A percentile compares a stretch with the other conserved stretches of the same genome.
These are phyloP conservation scores for Gallinago stenura DNA, from an alignment of 2,797 vertebrate species.

Conservation along the genomic window DNA sequence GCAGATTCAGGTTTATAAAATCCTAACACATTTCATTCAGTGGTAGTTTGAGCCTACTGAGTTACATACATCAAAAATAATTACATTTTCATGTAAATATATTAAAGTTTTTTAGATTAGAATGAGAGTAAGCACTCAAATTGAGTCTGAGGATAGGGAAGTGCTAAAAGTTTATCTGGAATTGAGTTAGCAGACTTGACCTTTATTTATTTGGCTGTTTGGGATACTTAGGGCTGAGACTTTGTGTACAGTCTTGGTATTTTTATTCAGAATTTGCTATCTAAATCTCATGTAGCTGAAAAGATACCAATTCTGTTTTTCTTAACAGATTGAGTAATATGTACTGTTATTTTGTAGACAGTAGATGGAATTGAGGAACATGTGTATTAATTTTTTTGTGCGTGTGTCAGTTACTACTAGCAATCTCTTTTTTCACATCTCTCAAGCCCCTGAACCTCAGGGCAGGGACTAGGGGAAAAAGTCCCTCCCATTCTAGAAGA, in stretches of 20 bases:
- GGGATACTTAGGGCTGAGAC: background rate
- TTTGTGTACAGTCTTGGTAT: background rate
- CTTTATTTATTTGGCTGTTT: background rate
- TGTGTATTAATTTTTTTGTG: background rate
- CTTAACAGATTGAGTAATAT: background rate
- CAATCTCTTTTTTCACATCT: background rate
- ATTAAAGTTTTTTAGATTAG: background rate
- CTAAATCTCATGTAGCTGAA: background rate
- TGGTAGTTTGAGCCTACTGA: background rate
- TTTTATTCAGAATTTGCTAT: background rate
- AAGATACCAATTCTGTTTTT: background rate
- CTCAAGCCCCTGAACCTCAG: background rate
- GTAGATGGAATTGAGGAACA: background rate
- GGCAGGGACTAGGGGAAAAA: background rate
- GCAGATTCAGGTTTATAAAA: background rate
- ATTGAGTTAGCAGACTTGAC: background rate
- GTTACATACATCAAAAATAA: no score
- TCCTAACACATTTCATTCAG: background rate
- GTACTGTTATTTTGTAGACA: background rate
- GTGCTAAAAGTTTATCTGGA: background rate
- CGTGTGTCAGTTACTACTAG: background rate
- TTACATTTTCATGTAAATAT: background rate
- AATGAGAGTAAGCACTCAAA: background rate
- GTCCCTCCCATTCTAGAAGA: background rate
- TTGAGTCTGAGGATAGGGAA: background rate